phyloP scores from a whole-genome alignment of 2,113 vertebrate species.

The Hirundichthys speculiger region DNA sequence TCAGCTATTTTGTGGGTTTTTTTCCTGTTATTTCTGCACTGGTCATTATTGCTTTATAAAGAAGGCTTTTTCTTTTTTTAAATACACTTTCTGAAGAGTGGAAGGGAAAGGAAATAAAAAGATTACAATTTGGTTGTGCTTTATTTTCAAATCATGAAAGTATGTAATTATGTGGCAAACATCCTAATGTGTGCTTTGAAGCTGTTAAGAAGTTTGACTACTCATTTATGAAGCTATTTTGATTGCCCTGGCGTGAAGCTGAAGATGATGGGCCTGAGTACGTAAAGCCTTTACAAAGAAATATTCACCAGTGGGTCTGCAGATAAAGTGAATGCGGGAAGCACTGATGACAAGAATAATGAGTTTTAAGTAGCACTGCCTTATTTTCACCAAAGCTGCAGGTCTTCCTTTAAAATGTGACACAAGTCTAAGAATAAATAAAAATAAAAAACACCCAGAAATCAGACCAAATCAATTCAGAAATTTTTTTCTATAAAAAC shows the following conservation, averaged over 20 bases:
- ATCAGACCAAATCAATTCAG: background rate
- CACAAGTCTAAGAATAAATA: background rate
- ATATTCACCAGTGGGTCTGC: background rate
- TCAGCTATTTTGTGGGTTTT: no score
- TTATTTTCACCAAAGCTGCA: background rate
- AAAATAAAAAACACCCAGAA: background rate
- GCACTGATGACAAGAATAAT: conserved; percentile 1
- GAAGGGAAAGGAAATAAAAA: conserved; percentile 9
- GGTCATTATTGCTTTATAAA: conserved; percentile 27
- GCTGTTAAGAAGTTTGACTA: conserved; percentile 23
- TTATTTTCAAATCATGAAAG: conserved; percentile 31
- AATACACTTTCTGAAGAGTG: conserved; percentile 1
- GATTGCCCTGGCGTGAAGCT: conserved; percentile 13
- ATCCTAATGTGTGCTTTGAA: conserved; percentile 21
- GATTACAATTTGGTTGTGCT: conserved; percentile 14
- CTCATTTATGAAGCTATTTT: conserved; percentile 33
- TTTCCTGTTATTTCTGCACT: conserved; percentile 1
- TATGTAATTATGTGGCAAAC: conserved; percentile 40
- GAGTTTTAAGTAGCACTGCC: conserved; percentile 7
- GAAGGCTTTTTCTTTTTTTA: conserved; percentile 28
- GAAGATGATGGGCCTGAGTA: conserved; percentile 17
- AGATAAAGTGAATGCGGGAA: conserved; percentile 2
- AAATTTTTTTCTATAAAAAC: background rate
- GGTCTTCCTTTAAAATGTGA: conserved; percentile 3
- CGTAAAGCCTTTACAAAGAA: conserved; percentile 17